These are phyloP conservation scores for Fulmarus glacialis DNA, from an alignment of 2,113 vertebrate genomes.

Conservation along the genomic window DNA sequence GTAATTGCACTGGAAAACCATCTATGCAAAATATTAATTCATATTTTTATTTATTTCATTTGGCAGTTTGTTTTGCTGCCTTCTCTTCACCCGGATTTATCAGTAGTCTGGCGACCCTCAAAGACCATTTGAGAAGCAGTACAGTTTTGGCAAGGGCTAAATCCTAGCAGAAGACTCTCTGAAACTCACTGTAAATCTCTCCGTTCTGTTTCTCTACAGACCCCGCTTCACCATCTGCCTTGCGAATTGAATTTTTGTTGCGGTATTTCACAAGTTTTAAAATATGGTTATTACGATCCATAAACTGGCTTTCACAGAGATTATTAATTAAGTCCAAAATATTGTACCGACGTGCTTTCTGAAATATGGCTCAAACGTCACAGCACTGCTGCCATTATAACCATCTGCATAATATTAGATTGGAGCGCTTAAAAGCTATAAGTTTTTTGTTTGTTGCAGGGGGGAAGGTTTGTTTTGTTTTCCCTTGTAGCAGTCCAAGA, in stretches of 20 bases:
- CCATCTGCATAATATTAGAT: slow-evolving; percentile 45
- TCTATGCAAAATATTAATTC: slow-evolving; percentile 14
- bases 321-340: slow-evolving; percentile 83
- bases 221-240: slow-evolving; percentile 72
- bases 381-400: slow-evolving; percentile 18
- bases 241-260: slow-evolving; percentile 70
- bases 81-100: slow-evolving; percentile 6
- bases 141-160: slow-evolving; percentile 54
- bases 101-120: slow-evolving; percentile 58
- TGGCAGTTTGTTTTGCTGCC: slow-evolving; percentile 43
- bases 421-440: not conserved
- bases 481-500: slow-evolving; percentile 50
- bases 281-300: slow-evolving; percentile 75
- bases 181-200: slow-evolving; percentile 73
- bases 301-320: slow-evolving; percentile 72
- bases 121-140: slow-evolving; percentile 57
- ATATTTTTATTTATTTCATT: slow-evolving; percentile 45
- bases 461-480: not conserved
- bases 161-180: slow-evolving; percentile 62
- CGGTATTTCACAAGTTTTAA: slow-evolving; percentile 74
- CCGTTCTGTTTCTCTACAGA: slow-evolving; percentile 70
- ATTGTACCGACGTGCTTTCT: slow-evolving; percentile 57
- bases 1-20: not conserved
- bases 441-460: not conserved
- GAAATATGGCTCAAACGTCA: slow-evolving; percentile 59